Conservation (phyloP, 2,113 vertebrate genomes). For the Myodes glareolus region DNA sequence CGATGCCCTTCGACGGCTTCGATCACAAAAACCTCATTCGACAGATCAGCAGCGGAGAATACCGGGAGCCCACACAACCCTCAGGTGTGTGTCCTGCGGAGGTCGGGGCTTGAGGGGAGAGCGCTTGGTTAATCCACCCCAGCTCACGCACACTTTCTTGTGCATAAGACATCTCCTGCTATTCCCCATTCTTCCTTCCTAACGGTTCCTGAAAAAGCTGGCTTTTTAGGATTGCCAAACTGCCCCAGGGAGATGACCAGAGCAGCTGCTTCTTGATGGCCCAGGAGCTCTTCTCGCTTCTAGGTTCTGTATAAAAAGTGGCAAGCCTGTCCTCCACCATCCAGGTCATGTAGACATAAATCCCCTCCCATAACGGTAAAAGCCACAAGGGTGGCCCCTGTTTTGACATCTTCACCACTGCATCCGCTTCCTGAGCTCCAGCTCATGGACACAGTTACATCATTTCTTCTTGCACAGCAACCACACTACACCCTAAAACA, state of each 20-base stretch:
- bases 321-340: background rate
- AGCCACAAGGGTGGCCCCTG: background rate
- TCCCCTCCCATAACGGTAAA: background rate
- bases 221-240: constrained; percentile 58
- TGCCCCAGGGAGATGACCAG: constrained; percentile 43
- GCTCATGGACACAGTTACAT: rapidly evolving
- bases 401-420: background rate
- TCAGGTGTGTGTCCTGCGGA: constrained; percentile 90
- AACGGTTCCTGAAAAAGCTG: constrained; percentile 22
- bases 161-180: background rate
- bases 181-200: background rate
- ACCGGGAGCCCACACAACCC: constrained; percentile 97
- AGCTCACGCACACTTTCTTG: constrained; percentile 9
- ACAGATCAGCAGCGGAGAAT: constrained; percentile 99
- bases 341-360: background rate
- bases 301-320: background rate
- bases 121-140: background rate
- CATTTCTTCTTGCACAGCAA: background rate
- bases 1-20: constrained; percentile 98
- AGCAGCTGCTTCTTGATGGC: background rate
- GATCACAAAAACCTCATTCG: constrained; percentile 99
- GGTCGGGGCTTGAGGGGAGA: background rate
- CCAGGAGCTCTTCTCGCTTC: background rate
- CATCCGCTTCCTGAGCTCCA: rapidly evolving
- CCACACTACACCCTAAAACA: background rate